A percentile compares a stretch with the other conserved stretches of the same genome.
Evolutionary conservation across 2,113 vertebrate species (phyloP).

Genomic region (Heterocephalus glaber): DNA sequence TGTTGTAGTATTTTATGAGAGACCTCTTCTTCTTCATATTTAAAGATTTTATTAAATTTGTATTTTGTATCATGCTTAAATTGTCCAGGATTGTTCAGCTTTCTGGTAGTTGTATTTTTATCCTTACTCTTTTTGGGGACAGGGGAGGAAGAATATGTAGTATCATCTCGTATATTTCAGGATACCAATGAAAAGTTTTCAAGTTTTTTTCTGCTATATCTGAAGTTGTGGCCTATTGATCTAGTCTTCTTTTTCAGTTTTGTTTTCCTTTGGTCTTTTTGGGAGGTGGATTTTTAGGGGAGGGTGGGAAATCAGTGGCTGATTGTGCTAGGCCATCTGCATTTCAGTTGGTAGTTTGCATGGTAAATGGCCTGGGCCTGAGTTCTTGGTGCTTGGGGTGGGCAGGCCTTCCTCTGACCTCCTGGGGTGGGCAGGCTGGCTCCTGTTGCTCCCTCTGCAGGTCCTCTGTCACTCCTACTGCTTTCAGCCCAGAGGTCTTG

Average conservation of each 20-base stretch:
- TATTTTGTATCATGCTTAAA: slow-evolving; percentile 14
- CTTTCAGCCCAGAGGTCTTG: neutral
- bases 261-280: neutral
- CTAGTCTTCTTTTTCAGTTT: neutral
- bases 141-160: neutral
- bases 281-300: neutral
- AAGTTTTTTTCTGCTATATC: neutral
- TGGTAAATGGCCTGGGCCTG: neutral
- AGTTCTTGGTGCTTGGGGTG: neutral
- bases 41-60: neutral
- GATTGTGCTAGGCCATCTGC: neutral
- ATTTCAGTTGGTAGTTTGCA: neutral
- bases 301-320: neutral
- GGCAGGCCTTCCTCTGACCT: neutral
- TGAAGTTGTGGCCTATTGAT: neutral
- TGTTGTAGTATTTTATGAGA: neutral
- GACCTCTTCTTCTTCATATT: neutral
- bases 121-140: neutral
- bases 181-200: neutral
- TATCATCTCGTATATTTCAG: neutral
- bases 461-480: neutral
- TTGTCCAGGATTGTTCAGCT: slow-evolving; percentile 18
- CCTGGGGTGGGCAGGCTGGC: neutral
- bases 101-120: neutral
- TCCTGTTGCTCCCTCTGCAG: neutral